Evolutionary conservation across 2,797 vertebrate species (phyloP), one percentile per base, ranked within the genome.

Genomic region (Periophthalmus magnuspinnatus): DNA sequence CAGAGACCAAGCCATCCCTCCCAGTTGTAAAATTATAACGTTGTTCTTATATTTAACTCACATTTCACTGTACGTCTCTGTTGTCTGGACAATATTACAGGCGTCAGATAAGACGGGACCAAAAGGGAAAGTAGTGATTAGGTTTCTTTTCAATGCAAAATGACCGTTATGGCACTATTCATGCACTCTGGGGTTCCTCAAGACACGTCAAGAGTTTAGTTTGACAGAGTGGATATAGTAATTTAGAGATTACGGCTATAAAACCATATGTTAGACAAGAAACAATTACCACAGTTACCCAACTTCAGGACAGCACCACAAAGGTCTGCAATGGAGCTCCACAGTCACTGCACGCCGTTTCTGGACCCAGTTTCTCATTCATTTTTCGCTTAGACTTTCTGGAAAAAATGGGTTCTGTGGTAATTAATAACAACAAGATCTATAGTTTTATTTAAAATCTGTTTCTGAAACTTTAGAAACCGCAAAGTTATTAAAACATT

Each of bases 1-100:
- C 36, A n/a, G 33, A 61, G 61, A 61, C 19, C 19, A 7, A 36
- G 17, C 5, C 60, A 28, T 22, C n/a, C 38, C 38, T 45, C 68
- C 68, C 52, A 24, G 70, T 61, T 69, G 54, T 16, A 61, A 69
- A 84, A 56, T 79, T 67, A 84, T 64, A 61, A 60, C 64, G 75
- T 59, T 66, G 41, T 75, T 71, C 75, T 82, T 75, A 32, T 67
- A 6, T 58, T 67, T 21, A 60, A 74, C 71, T 72, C 65, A 24
- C 9, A 19, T 75, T 71, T 67, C 79, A 28, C 34, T n/a, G 7
- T 68, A 21, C 1, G 28, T 67, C 69, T 69, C 66, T 74, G 59
- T 72, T 38, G 60, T 72, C 76, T 74, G 54, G 58, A n/a, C 45
- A 57, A 62, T 68, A 64, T 67, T 52, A 77, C 71, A 72, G 74